A percentile compares a stretch with the other conserved stretches of the same genome.
phyloP scores from a whole-genome alignment of 2,888 invertebrate genomes.

The Cataglyphis rosenhaueri region DNA sequence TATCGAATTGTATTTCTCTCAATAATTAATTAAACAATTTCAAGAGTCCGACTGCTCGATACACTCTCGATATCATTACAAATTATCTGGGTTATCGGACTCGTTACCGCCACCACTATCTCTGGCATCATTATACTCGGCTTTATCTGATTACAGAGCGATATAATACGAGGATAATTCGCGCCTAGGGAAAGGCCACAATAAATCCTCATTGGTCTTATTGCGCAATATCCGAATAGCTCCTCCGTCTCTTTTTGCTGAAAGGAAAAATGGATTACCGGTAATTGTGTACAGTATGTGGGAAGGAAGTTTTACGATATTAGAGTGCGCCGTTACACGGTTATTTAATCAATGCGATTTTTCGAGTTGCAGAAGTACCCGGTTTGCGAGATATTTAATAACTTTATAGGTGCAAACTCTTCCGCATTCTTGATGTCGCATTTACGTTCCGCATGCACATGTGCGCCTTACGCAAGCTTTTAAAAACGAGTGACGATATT shows the following conservation, averaged over 20 bases:
- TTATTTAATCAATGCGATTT: background rate
- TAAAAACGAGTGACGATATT: constrained; percentile 14
- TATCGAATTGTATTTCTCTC: background rate
- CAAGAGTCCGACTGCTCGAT: background rate
- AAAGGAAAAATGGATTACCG: constrained; percentile 50
- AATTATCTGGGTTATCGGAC: constrained; percentile 48
- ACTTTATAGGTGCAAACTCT: constrained; percentile 45
- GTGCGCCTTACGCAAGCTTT: constrained; percentile 24
- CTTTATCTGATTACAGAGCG: constrained; percentile 54
- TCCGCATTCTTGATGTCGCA: constrained; percentile 61
- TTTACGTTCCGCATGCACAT: background rate
- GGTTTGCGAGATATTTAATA: constrained; percentile 41
- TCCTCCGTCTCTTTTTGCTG: constrained; percentile 4
- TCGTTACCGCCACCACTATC: constrained; percentile 49
- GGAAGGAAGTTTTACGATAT: constrained; percentile 20
- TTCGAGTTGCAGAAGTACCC: background rate
- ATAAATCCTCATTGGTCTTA: constrained; percentile 52
- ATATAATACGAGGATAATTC: constrained; percentile 31
- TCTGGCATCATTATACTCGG: constrained; percentile 32
- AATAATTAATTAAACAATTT: background rate
- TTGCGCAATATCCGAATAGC: constrained; percentile 46
- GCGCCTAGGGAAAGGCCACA: constrained; percentile 39
- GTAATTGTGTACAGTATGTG: constrained; percentile 28
- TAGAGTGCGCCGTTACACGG: background rate
- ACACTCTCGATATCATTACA: constrained; percentile 31